A percentile compares a stretch with the other conserved stretches of the same genome.
Evolutionary conservation across 2,888 invertebrate genomes (phyloP).

Genomic region (Myathropa florea): DNA sequence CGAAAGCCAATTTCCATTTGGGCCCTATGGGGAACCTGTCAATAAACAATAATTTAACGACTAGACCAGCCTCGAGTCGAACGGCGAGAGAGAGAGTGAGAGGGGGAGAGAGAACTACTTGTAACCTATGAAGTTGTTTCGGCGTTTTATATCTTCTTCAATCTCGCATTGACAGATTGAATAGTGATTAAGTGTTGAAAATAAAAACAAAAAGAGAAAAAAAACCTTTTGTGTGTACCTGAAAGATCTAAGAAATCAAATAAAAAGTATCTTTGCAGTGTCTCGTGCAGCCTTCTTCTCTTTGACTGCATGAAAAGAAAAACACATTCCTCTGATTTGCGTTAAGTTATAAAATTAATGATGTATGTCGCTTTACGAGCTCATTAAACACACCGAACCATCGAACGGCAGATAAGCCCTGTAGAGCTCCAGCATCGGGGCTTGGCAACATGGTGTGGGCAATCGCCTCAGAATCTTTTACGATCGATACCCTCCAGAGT

Average conservation of each 20-base stretch:
- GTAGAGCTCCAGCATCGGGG: neutral
- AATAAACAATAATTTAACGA: conserved; percentile 51
- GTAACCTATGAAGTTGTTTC: conserved; percentile 32
- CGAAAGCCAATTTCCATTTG: conserved; percentile 6
- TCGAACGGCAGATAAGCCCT: conserved; percentile 27
- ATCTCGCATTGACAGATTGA: conserved; percentile 41
- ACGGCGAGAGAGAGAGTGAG: neutral
- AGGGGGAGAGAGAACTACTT: neutral
- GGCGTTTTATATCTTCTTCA: conserved; percentile 38
- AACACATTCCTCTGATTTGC: conserved; percentile 41
- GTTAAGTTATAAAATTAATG: conserved; percentile 45
- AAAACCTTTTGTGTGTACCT: neutral
- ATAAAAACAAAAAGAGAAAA: conserved; percentile 19
- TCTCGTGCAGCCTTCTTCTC: neutral
- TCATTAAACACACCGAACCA: conserved; percentile 33
- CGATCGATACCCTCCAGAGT: conserved; percentile 21
- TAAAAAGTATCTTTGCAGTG: conserved; percentile 25
- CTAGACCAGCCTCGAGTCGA: neutral
- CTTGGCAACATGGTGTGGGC: neutral
- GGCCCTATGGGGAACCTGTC: conserved; percentile 11
- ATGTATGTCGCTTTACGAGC: conserved; percentile 45
- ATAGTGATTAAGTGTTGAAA: conserved; percentile 26
- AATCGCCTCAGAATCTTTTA: conserved; percentile 22
- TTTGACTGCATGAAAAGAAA: neutral
- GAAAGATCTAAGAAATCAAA: conserved; percentile 16